Evolutionary conservation across 2,888 invertebrate species (phyloP), one percentile per base, ranked within the genome.

Genomic region (Athripsodes cinereus): DNA sequence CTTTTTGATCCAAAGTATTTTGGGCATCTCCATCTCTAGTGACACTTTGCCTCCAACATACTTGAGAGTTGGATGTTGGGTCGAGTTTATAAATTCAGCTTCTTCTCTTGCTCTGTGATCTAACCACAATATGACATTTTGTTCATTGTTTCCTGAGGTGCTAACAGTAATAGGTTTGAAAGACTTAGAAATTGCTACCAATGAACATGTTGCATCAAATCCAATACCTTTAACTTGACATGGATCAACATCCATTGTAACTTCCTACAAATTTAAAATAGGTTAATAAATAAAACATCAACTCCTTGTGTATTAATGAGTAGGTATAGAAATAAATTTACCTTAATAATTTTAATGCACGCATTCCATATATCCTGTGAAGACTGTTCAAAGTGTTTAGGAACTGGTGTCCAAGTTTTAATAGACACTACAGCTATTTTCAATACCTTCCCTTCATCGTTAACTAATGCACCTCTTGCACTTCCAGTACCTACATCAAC

Each of bases 11-110:
- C 97, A 98, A 22, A 96, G 72, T 18, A 97, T 72, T 76, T 97
- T 98, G 0, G 97, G 96, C 59, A 90, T 87, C 80, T 97, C 86
- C 96, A 97, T 97, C 81, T 97, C 97, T n/a, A 93, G 78, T 0
- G 96, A 96, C 5, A 97, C 88, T 74, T 86, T 88, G 0, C 95
- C 95, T 1, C 97, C 97, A 2, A 94, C 92, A 74, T 87, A 92
- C 66, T 87, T 82, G 0, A 97, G 78, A 18, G 93, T 82, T 2
- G 83, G 75, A 74, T 95, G 91, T 8, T 83, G 76, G 1, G 84
- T 82, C 50, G 78, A 74, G 70, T 96, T 96, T 44, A 97, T 96
- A 31, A 78, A 73, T 51, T 85, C 81, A 0, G 96, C 89, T 78
- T 97, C 91, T 47, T 78, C 75, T 22, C 81, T 78, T 0, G 95